These are phyloP conservation scores for Bombus superbus DNA, from an alignment of 1,140 invertebrate species.

Conservation along the genomic window DNA sequence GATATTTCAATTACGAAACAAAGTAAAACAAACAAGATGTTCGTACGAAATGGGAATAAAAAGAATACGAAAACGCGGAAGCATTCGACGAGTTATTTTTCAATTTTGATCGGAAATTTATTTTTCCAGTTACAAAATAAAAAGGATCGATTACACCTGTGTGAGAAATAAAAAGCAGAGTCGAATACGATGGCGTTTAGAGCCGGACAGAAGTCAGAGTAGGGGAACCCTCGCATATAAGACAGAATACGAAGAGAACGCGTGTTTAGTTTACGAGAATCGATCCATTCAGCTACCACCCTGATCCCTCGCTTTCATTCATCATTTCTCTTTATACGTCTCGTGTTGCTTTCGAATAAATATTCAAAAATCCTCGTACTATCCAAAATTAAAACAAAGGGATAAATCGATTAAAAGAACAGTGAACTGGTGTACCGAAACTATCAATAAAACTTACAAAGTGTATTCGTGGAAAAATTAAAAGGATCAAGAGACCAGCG, in stretches of 20 bases:
- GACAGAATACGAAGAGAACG: conserved; percentile 79
- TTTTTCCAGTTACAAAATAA: not conserved
- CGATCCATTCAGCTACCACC: conserved; percentile 39
- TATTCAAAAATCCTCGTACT: fast-evolving
- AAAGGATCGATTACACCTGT: not conserved
- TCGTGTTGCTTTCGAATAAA: no score
- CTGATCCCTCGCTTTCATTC: not conserved
- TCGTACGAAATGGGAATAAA: not conserved
- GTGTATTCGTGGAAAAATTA: not conserved
- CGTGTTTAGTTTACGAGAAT: conserved; percentile 75
- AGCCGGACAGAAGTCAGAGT: conserved; percentile 67
- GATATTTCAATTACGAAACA: not conserved
- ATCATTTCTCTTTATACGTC: not conserved
- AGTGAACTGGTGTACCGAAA: not conserved
- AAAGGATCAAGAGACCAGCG: not conserved
- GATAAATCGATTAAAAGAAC: not conserved
- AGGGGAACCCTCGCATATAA: conserved; percentile 80
- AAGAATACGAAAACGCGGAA: no score
- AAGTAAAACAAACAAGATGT: not conserved
- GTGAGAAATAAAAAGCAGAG: conserved; percentile 60
- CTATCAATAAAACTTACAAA: not conserved
- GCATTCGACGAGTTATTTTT: not conserved
- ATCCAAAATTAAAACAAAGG: not conserved
- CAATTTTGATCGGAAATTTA: conserved; percentile 12
- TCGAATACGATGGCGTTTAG: conserved; percentile 57